phyloP scores from a whole-genome alignment of 2,797 vertebrate species.

The Toxotes lorentzi region DNA sequence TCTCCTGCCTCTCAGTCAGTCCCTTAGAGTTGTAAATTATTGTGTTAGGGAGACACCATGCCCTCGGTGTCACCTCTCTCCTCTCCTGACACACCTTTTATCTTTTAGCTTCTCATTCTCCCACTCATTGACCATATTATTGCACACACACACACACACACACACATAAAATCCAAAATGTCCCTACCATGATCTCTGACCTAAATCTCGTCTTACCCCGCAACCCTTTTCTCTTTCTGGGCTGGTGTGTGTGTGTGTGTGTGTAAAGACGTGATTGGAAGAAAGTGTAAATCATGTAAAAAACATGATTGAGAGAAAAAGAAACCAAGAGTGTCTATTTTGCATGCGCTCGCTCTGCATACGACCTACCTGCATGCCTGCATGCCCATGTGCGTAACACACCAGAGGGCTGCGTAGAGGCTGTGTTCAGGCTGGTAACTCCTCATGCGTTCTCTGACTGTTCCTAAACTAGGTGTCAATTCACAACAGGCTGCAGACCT shows the following conservation, averaged over 20 bases:
- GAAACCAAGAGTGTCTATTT: conserved; percentile 47
- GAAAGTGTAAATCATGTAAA: conserved; percentile 41
- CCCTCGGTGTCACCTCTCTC: conserved; percentile 81
- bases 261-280: conserved; percentile 26
- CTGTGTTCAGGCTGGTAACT: conserved; percentile 97
- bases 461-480: conserved; percentile 99
- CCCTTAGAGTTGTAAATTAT: conserved; percentile 68
- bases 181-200: conserved; percentile 39
- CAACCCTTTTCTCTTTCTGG: conserved; percentile 38
- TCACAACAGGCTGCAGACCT: conserved; percentile 99
- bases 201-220: conserved; percentile 60
- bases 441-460: conserved; percentile 99
- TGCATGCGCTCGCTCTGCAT: conserved; percentile 75
- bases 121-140: conserved; percentile 45
- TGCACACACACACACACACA: conserved; percentile 29
- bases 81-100: conserved; percentile 63
- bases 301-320: conserved; percentile 42
- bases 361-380: conserved; percentile 77
- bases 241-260: conserved; percentile 47
- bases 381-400: conserved; percentile 80
- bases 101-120: conserved; percentile 46
- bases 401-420: conserved; percentile 84
- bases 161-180: conserved; percentile 16
- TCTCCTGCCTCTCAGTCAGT: conserved; percentile 56
- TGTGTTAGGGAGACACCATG: conserved; percentile 81